These are phyloP conservation scores for Maccullochella peelii DNA, from an alignment of 2,113 vertebrate species.

Conservation along the genomic window DNA sequence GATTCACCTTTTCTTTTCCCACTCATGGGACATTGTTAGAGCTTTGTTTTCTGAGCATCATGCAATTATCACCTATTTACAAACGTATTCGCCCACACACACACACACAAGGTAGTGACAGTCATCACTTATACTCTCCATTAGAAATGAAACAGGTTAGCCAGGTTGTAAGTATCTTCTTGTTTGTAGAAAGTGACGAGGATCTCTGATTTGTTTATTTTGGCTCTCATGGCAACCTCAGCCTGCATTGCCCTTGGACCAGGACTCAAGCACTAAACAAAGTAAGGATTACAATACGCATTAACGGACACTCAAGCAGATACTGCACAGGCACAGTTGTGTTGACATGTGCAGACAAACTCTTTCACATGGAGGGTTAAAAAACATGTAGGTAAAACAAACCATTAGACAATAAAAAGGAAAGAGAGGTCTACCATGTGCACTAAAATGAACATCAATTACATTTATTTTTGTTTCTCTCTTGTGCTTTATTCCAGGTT, in stretches of 20 bases:
- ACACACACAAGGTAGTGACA: slow-evolving; percentile 8
- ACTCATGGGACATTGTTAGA: slow-evolving; percentile 68
- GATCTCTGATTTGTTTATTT: slow-evolving; percentile 51
- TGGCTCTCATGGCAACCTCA: slow-evolving; percentile 51
- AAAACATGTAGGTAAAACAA: not conserved
- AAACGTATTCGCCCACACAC: slow-evolving; percentile 4
- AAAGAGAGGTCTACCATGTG: not conserved
- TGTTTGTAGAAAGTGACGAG: slow-evolving; percentile 3
- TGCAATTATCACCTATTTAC: slow-evolving; percentile 51
- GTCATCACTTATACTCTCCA: not conserved
- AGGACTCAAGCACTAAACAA: slow-evolving; percentile 23
- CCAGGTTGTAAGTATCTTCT: slow-evolving; percentile 3
- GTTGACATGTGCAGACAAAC: slow-evolving; percentile 7
- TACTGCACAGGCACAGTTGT: slow-evolving; percentile 15
- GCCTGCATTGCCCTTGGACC: slow-evolving; percentile 7
- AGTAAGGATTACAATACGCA: slow-evolving; percentile 25
- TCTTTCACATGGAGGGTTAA: not conserved
- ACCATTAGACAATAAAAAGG: not conserved
- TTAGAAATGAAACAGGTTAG: slow-evolving; percentile 6
- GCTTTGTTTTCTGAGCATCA: slow-evolving; percentile 15
- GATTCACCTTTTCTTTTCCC: not conserved
- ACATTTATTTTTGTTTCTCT: slow-evolving; percentile 11
- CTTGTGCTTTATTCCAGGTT: slow-evolving; percentile 55
- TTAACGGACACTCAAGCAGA: slow-evolving; percentile 24
- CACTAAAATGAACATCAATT: not conserved